phyloP scores from a whole-genome alignment of 2,888 invertebrate species.

The Trissolcus brochymenae region DNA sequence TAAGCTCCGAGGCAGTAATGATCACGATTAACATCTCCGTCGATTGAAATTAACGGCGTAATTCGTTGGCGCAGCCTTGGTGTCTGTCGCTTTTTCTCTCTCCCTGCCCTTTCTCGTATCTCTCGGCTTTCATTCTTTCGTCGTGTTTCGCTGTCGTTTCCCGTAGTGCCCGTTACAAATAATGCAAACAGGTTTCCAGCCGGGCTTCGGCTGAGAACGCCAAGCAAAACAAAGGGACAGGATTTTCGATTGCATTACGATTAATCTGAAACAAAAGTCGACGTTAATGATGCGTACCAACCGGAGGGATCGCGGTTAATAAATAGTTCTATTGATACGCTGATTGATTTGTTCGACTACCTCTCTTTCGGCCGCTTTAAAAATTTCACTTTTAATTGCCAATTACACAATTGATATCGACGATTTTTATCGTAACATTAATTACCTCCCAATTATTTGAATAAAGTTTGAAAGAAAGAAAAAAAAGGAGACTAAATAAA shows the following conservation, averaged over 20 bases:
- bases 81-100: slow-evolving; percentile 32
- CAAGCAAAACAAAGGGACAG: slow-evolving; percentile 36
- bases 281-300: slow-evolving; percentile 35
- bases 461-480: no score
- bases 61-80: slow-evolving; percentile 32
- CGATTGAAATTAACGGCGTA: slow-evolving; percentile 56
- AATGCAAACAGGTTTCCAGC: slow-evolving; percentile 46
- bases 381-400: no score
- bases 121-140: background rate
- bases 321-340: slow-evolving; percentile 12
- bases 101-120: background rate
- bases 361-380: background rate
- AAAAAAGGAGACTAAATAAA: background rate
- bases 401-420: no score
- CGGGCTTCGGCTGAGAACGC: background rate
- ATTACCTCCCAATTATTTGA: no score
- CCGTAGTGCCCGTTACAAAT: slow-evolving; percentile 45
- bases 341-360: slow-evolving; percentile 12
- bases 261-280: slow-evolving; percentile 31
- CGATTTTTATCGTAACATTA: background rate
- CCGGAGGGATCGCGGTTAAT: slow-evolving; percentile 15
- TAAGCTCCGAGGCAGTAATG: slow-evolving; percentile 45
- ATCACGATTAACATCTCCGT: slow-evolving; percentile 51
- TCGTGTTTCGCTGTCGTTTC: slow-evolving; percentile 19
- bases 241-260: slow-evolving; percentile 37